These are phyloP conservation scores for Nannoperca obscura DNA, from an alignment of 2,797 vertebrate species.

Conservation along the genomic window DNA sequence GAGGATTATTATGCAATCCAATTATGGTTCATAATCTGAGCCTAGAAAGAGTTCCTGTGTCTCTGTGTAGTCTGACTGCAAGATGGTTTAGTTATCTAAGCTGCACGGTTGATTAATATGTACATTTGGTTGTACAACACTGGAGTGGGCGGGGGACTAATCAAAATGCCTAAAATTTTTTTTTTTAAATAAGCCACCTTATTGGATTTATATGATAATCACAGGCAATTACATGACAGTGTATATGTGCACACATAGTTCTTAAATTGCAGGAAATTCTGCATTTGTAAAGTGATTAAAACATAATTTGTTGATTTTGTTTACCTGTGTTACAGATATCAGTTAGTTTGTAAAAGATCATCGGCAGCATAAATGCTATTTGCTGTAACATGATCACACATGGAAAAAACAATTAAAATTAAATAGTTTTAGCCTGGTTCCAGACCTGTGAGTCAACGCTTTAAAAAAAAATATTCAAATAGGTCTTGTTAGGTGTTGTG, in stretches of 20 bases:
- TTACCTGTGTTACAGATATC: background rate
- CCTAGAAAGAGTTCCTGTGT: conserved; percentile 67
- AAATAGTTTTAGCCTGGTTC: too few relatives aligned
- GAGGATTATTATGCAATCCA: conserved; percentile 80
- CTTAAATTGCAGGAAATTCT: background rate
- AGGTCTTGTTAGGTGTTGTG: too few relatives aligned
- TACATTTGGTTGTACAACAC: conserved; percentile 14
- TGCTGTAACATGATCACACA: background rate
- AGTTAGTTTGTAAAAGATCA: background rate
- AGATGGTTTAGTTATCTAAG: conserved; percentile 54
- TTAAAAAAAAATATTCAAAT: too few relatives aligned
- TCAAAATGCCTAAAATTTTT: background rate
- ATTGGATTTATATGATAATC: conserved; percentile 18
- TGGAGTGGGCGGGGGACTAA: conserved; percentile 25
- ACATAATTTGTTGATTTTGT: background rate
- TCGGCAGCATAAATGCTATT: background rate
- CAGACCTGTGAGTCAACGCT: too few relatives aligned
- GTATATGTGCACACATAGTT: background rate
- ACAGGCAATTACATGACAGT: background rate
- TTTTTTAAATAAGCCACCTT: conserved; percentile 22
- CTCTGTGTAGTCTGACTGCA: conserved; percentile 48
- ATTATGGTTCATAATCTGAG: conserved; percentile 78
- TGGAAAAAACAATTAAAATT: too few relatives aligned
- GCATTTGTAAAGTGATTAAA: background rate
- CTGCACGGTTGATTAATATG: conserved; percentile 28